Evolutionary conservation across 2,113 vertebrate species (phyloP).

Genomic region (Poeciliopsis retropinna): DNA sequence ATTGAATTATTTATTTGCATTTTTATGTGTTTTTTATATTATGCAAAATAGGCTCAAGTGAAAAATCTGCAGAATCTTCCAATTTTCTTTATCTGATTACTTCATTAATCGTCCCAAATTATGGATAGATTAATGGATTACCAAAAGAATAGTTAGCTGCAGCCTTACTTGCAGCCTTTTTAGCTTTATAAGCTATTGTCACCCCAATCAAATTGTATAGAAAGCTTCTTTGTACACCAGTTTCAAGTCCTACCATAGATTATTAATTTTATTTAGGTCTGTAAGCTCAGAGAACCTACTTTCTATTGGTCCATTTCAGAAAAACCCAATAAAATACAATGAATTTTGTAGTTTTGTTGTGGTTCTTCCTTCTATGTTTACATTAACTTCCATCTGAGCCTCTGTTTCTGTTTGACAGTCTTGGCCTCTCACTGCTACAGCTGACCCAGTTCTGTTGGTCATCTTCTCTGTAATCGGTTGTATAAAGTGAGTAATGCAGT

Average conservation of each 20-base stretch:
- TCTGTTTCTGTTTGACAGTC: conserved; percentile 28
- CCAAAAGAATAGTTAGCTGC: too few relatives aligned
- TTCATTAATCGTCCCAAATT: too few relatives aligned
- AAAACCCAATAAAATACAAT: background rate
- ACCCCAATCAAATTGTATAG: background rate
- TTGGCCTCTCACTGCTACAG: conserved; percentile 32
- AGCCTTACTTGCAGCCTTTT: background rate
- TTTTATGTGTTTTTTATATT: too few relatives aligned
- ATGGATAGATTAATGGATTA: too few relatives aligned
- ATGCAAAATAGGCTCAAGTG: too few relatives aligned
- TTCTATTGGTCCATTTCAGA: background rate
- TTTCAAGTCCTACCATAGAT: background rate
- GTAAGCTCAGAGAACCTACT: background rate
- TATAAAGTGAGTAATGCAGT: conserved; percentile 38
- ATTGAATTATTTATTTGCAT: too few relatives aligned
- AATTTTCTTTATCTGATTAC: too few relatives aligned
- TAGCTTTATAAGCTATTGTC: background rate
- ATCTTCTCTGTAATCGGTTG: conserved; percentile 59
- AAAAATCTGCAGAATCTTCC: too few relatives aligned
- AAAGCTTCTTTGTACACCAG: background rate
- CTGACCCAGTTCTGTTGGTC: conserved; percentile 73
- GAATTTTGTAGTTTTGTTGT: background rate
- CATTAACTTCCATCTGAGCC: background rate
- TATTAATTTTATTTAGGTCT: background rate
- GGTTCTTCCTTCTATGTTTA: background rate